Conservation (phyloP, 1,140 invertebrate genomes). For the Saccostrea cuccullata region DNA sequence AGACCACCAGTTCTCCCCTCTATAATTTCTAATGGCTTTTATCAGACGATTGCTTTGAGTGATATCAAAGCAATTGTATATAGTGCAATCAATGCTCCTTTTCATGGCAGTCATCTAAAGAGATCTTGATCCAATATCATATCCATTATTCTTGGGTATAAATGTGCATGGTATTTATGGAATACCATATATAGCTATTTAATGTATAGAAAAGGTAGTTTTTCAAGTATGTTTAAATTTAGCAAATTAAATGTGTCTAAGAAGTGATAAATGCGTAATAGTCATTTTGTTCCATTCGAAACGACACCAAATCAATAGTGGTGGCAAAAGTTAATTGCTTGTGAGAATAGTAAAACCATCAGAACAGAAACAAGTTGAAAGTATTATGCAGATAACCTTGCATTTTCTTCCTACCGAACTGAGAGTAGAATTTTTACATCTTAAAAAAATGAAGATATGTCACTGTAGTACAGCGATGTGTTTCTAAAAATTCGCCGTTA, state of each 20-base stretch:
- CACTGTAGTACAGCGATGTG: too few species aligned
- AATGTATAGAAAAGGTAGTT: not conserved
- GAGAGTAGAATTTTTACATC: too few species aligned
- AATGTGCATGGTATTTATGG: not conserved
- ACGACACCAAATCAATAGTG: not conserved
- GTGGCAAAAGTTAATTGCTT: not conserved
- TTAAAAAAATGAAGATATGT: too few species aligned
- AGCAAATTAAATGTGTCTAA: not conserved
- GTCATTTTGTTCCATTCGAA: not conserved
- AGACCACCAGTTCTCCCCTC: not conserved
- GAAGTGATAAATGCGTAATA: not conserved
- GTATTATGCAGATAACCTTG: too few species aligned
- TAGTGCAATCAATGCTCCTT: not conserved
- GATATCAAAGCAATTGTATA: not conserved
- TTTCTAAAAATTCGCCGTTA: too few species aligned
- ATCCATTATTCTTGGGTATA: not conserved
- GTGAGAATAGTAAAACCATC: too few species aligned
- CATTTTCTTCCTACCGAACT: too few species aligned
- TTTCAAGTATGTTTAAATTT: conserved; percentile 1
- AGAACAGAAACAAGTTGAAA: too few species aligned
- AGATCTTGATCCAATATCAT: not conserved
- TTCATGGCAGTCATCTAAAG: not conserved
- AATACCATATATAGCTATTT: not conserved
- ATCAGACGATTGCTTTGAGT: not conserved
- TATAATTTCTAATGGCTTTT: not conserved